A percentile compares a stretch with the other conserved stretches of the same genome.
Conservation (phyloP, 2,888 invertebrate genomes). For the Cistogaster globosa region DNA sequence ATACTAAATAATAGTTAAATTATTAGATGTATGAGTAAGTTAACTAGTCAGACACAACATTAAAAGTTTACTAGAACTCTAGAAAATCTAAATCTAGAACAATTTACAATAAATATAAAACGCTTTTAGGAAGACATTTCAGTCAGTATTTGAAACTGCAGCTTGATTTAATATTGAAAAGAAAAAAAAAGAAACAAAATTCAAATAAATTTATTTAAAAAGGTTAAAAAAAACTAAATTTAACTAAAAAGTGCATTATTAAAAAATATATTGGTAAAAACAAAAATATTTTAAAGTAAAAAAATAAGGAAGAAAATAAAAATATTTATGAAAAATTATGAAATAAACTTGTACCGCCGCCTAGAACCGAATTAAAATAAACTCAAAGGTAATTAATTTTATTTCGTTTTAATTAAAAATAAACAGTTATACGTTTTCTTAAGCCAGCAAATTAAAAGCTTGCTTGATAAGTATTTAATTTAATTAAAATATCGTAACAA, state of each 20-base stretch:
- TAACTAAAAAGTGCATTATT: conserved; percentile 34
- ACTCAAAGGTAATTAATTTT: neutral
- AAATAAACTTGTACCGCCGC: neutral
- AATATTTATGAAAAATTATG: neutral
- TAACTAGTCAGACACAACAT: conserved; percentile 28
- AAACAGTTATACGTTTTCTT: neutral
- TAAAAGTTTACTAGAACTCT: conserved; percentile 41
- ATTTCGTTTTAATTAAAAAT: neutral
- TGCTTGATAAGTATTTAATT: too few relatives aligned
- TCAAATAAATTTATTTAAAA: conserved; percentile 8
- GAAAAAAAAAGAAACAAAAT: conserved; percentile 14
- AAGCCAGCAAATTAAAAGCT: too few relatives aligned
- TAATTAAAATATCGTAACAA: too few relatives aligned
- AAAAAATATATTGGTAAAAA: too few relatives aligned
- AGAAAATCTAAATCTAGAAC: conserved; percentile 18
- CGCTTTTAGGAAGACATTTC: conserved; percentile 56
- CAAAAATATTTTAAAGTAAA: neutral
- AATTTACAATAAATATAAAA: conserved; percentile 62
- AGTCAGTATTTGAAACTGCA: conserved; percentile 57
- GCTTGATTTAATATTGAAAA: conserved; percentile 36
- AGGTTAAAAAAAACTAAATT: conserved; percentile 2
- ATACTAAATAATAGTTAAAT: conserved; percentile 58
- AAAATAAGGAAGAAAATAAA: conserved; percentile 10
- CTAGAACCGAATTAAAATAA: neutral
- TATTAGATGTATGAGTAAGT: conserved; percentile 55